Base-by-base conservation (phyloP, 2,113 vertebrate species). In the Rhabdornis inornatus region DNA sequence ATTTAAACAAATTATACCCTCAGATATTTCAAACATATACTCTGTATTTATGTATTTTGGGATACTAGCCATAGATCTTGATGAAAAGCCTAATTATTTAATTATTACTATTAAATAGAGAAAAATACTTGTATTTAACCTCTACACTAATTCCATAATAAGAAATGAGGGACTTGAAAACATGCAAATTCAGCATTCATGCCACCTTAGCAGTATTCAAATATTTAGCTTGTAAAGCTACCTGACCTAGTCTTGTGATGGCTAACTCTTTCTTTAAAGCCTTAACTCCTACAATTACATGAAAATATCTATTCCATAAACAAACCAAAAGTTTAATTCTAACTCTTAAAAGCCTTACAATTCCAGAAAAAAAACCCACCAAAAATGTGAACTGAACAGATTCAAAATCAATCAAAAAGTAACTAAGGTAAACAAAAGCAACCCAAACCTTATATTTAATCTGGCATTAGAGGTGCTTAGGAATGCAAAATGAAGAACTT, bases 1-100 rank as follows among this genome's bases (percentile, higher is more conserved):
- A 92, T 94, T 97, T 97, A 91, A 94, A 94, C 96, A 90, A 92
- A 95, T 87, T 93, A 92, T 95, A 94, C 95, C 94, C 95, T 95
- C 65, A 92, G 94, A 96, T 94, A 96, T 90, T 96, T 94, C 92
- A 91, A 92, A 94, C 87, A 92, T 86, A 91, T 59, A 92, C 61
- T 92, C 89, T 83, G 2, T 95, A 90, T 96, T 96, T 96, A 94
- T 88, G 79, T 77, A 90, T 88, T 96, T 96, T 83, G 93, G 76
- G 52, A 96, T 70, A 92, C 59, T 60, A 93, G 85, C 93, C 82
- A 95, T 93, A 83, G 88, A 35, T 97, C 90, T 94, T 70, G 68
- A 95, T 60, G 68, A 93, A 88, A 91, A 95, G 39, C 47, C 47
- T 70, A 86, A 83, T 87, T 37, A 82, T 75, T 83, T 82, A 7